phyloP scores from a whole-genome alignment of 2,113 vertebrate genomes.

The Ammodytes marinus region DNA sequence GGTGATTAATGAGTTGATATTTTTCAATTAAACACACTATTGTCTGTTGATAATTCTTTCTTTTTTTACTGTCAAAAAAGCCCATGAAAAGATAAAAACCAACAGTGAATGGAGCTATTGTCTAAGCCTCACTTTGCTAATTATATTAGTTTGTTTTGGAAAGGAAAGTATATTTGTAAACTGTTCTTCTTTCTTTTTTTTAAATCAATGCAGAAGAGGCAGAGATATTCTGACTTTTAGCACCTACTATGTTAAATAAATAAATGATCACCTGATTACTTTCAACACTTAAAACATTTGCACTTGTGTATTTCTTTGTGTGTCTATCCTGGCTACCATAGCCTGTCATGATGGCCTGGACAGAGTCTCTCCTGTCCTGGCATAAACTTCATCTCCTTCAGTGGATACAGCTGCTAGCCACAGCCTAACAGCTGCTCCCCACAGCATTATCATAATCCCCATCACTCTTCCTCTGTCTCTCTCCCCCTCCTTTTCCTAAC shows the following conservation, averaged over 20 bases:
- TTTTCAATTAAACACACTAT: background rate
- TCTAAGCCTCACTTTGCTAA: too few relatives aligned
- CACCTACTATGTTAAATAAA: background rate
- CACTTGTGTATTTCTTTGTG: conserved; percentile 25
- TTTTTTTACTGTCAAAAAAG: too few relatives aligned
- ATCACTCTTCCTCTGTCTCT: background rate
- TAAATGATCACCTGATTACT: conserved; percentile 14
- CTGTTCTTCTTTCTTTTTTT: too few relatives aligned
- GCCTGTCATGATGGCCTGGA: conserved; percentile 47
- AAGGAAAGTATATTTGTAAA: too few relatives aligned
- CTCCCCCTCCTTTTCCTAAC: conserved; percentile 1
- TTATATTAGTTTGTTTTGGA: too few relatives aligned
- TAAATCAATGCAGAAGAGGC: background rate
- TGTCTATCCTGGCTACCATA: conserved; percentile 55
- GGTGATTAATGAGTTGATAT: background rate
- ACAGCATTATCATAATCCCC: conserved; percentile 77
- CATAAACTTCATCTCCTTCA: conserved; percentile 63
- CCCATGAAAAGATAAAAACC: too few relatives aligned
- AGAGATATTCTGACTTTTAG: background rate
- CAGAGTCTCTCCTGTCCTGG: conserved; percentile 65
- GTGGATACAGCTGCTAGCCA: conserved; percentile 82
- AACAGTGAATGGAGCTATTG: too few relatives aligned
- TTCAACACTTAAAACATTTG: conserved; percentile 18
- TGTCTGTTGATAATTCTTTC: too few relatives aligned
- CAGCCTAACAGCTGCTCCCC: conserved; percentile 79